Percentiles rank a stretch among this genome's conserved stretches.
Evolutionary conservation across 2,888 invertebrate genomes (phyloP).

Genomic region (Andrena hattorfiana): DNA sequence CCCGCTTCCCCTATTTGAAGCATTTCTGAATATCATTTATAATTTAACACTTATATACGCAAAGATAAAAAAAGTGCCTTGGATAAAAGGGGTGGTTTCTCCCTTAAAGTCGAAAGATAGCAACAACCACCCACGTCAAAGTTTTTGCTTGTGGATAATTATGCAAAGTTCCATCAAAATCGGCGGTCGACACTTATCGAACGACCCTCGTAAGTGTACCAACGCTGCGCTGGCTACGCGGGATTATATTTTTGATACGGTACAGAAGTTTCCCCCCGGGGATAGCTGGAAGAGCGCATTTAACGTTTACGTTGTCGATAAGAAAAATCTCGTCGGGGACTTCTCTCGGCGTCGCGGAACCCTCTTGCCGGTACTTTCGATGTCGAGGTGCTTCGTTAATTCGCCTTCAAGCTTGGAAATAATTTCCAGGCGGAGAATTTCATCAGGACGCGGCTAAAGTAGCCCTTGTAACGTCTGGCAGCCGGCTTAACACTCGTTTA

Average conservation of each 20-base stretch:
- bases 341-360: conserved; percentile 29
- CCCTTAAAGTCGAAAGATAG: no score
- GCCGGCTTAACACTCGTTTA: conserved; percentile 74
- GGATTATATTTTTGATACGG: conserved; percentile 40
- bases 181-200: no score
- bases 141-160: no score
- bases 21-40: no score
- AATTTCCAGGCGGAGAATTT: conserved; percentile 74
- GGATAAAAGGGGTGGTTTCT: no score
- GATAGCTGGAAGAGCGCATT: conserved; percentile 30
- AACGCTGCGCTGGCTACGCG: neutral
- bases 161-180: no score
- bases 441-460: conserved; percentile 72
- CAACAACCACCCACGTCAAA: no score
- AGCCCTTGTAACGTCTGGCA: conserved; percentile 76
- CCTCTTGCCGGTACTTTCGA: conserved; percentile 60
- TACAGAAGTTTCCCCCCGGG: conserved; percentile 12
- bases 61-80: no score
- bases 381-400: conserved; percentile 72
- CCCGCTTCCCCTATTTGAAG: no score
- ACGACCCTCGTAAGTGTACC: no score
- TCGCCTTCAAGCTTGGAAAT: conserved; percentile 71
- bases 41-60: no score
- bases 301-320: conserved; percentile 55
- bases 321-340: conserved; percentile 56